These are phyloP conservation scores for Uromys caudimaculatus DNA, from an alignment of 2,797 vertebrate genomes.

Conservation along the genomic window DNA sequence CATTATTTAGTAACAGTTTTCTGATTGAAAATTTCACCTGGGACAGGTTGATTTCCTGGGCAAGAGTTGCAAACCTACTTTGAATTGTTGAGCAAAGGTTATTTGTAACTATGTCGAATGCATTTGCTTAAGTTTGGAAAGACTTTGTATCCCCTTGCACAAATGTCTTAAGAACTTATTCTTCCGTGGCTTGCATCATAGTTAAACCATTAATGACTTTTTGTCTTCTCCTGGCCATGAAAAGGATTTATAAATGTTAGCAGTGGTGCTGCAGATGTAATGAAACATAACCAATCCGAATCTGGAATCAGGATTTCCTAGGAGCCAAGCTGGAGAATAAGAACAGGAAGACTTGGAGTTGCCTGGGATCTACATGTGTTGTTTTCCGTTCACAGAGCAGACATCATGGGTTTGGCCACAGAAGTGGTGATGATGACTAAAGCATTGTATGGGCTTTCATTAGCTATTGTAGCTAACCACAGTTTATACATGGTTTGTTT, in stretches of 20 bases:
- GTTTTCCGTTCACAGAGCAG: neutral
- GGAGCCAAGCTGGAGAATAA: constrained; percentile 26
- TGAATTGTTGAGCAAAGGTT: constrained; percentile 76
- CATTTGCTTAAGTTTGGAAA: constrained; percentile 80
- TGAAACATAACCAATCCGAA: constrained; percentile 56
- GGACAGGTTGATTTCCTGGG: constrained; percentile 77
- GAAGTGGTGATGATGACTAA: constrained; percentile 32
- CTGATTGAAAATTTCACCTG: constrained; percentile 82
- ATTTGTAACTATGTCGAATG: constrained; percentile 84
- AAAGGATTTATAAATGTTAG: constrained; percentile 38
- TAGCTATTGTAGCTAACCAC: constrained; percentile 8
- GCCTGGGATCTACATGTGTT: neutral
- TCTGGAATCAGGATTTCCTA: constrained; percentile 44
- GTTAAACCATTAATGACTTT: constrained; percentile 63
- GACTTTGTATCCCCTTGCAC: constrained; percentile 51
- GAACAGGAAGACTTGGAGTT: neutral
- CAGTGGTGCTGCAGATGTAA: neutral
- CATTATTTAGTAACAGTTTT: constrained; percentile 83
- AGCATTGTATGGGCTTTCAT: neutral
- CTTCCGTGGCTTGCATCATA: constrained; percentile 35
- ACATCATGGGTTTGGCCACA: constrained; percentile 2
- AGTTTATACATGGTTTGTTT: constrained; percentile 26
- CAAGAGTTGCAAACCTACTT: constrained; percentile 73
- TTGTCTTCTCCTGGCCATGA: constrained; percentile 48
- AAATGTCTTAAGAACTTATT: constrained; percentile 51